Evolutionary conservation across 2,113 vertebrate genomes (phyloP), one percentile per base, ranked within the genome.

Genomic region (Mellivora capensis): DNA sequence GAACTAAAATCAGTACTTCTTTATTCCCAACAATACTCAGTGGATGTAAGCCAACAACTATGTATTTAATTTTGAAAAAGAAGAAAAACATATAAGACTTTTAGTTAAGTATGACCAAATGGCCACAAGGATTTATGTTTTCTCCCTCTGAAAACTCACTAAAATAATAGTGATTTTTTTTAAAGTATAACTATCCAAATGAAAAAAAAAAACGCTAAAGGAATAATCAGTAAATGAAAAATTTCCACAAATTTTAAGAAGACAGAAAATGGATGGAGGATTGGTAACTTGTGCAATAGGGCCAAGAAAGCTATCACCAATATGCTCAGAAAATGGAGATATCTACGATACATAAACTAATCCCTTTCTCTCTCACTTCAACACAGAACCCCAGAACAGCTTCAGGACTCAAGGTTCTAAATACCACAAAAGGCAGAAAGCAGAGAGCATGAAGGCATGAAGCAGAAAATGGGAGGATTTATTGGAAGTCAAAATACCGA

Each of bases 101-200:
- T 23, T 20, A 37, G 7, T 76, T 91, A 81, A 85, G 71, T 77
- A 37, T 67, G 49, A 91, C 37, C 52, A 57, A 87, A 49, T 54
- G 34, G 47, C 64, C 17, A 94, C 18, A 96, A 90, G 47, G 69
- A 90, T 80, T 47, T 87, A 47, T 86, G 67, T 49, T 34, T 90
- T 96, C 49, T 76, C 37, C 47, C 34, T 83, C 54, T 64, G 76
- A 84, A 81, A 94, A 62, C 49, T 21, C 49, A 87, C 31, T 90
- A 83, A 87, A 69, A 94, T 1, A 85, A 97, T 44, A 97, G 23
- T 21, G 52, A 82, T n/a, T 85, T 93, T 96, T n/a, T 96, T 42
- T 3, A n/a, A 83, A 74, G 14, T 69, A 61, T 61, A 94, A 79
- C 11, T 93, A 39, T 52, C 17, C 47, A 81, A 88, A 23, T 10